Percentiles rank a stretch among this genome's conserved stretches.
Conservation (phyloP, 2,888 invertebrate species). For the Anthrax anthrax region DNA sequence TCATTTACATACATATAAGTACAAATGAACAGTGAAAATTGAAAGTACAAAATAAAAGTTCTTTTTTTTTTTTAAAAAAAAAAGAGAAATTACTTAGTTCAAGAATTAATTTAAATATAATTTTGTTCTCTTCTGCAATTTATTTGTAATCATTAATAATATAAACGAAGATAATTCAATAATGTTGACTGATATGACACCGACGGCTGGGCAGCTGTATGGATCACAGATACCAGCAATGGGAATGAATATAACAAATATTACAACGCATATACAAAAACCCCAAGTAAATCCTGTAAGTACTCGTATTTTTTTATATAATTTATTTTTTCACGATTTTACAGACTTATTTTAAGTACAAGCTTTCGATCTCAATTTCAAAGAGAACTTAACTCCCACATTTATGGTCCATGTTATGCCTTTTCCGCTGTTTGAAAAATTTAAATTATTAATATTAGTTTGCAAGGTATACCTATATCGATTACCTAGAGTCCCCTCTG, state of each 20-base stretch:
- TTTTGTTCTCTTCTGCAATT: too few relatives aligned
- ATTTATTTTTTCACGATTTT: not conserved
- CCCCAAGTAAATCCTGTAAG: constrained; percentile 36
- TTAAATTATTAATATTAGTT: too few relatives aligned
- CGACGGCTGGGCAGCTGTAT: constrained; percentile 44
- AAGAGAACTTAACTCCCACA: not conserved
- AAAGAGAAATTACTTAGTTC: too few relatives aligned
- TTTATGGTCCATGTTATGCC: not conserved
- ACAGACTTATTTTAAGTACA: too few relatives aligned
- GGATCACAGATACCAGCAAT: constrained; percentile 45
- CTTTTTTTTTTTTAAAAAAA: too few relatives aligned
- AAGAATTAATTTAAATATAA: too few relatives aligned
- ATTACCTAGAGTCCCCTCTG: too few relatives aligned
- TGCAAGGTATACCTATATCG: too few relatives aligned
- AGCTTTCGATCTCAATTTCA: not conserved
- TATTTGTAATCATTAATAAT: not conserved
- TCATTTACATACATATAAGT: too few relatives aligned
- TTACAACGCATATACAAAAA: constrained; percentile 34
- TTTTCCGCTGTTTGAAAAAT: too few relatives aligned
- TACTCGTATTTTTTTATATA: constrained; percentile 5
- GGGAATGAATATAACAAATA: constrained; percentile 42
- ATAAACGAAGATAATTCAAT: not conserved
- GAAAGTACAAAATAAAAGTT: too few relatives aligned
- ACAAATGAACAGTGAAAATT: too few relatives aligned
- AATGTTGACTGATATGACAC: constrained; percentile 47